These are phyloP conservation scores for Steinernema feltiae DNA, from an alignment of 1,140 invertebrate species.

Conservation along the genomic window DNA sequence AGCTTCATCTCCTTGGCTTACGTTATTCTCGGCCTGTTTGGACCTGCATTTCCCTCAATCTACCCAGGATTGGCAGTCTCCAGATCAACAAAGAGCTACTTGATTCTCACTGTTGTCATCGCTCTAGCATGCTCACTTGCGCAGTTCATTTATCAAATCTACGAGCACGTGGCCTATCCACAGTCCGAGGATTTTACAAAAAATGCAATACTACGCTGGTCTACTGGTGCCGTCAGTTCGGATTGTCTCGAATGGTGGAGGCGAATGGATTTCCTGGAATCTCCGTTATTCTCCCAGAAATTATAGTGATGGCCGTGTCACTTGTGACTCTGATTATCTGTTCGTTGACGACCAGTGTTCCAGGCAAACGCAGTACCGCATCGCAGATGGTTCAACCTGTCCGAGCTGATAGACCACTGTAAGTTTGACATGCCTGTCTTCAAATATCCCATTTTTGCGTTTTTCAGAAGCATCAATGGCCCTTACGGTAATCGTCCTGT, in stretches of 20 bases:
- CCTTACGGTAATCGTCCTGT: conserved; percentile 23
- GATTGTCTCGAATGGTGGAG: conserved; percentile 41
- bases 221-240: conserved; percentile 42
- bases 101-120: conserved; percentile 26
- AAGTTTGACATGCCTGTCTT: conserved; percentile 24
- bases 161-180: conserved; percentile 38
- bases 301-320: conserved; percentile 42
- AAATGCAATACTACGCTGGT: conserved; percentile 24
- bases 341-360: conserved; percentile 17
- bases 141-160: conserved; percentile 45
- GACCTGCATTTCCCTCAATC: conserved; percentile 40
- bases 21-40: conserved; percentile 42
- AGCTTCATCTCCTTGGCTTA: conserved; percentile 46
- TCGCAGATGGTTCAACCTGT: conserved; percentile 30
- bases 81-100: conserved; percentile 29
- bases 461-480: neutral
- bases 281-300: conserved; percentile 39
- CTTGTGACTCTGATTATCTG: conserved; percentile 46
- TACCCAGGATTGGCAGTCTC: conserved; percentile 2
- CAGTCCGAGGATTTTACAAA: conserved; percentile 22
- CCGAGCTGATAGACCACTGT: conserved; percentile 24
- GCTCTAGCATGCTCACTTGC: conserved; percentile 27
- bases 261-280: conserved; percentile 20
- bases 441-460: neutral
- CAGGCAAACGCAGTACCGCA: conserved; percentile 18